Base-by-base conservation (phyloP, 1,140 invertebrate species). In the Nephila pilipes region DNA sequence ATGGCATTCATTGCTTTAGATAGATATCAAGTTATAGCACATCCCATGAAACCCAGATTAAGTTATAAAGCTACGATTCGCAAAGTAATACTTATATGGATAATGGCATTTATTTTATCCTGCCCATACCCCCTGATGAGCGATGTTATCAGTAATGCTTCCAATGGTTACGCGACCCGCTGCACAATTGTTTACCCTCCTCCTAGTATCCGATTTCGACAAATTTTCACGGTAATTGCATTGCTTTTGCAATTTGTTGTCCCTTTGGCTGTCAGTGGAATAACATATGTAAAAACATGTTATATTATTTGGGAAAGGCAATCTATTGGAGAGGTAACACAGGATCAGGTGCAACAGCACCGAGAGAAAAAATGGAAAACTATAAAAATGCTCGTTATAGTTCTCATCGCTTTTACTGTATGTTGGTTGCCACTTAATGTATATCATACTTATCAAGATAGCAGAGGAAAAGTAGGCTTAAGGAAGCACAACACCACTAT, bases 1-100 rank as follows among this genome's bases (percentile, higher is more conserved):
- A 95, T 96, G 94, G 96, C 96, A 5, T 95, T 95, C 8, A 96
- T 96, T 89, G 96, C 96, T 1, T 85, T 96, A 1, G 96, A 97
- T 94, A 94, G 96, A 69, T 96, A 96, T 93, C 94, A 95, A 89
- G 96, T 96, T 10, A 95, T 96, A 22, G 94, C 96, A 22, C 95
- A 96, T 88, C 96, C 96, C 4, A 94, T 96, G 32, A 95, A 95
- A 58, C 95, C 95, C 18, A 94, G 96, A 6, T 95, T 95, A 75
- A 25, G 58, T 20, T 83, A 36, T 1, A 83, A 55, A 55, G 89
- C 95, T 6, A 95, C 96, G 8, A 95, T 96, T 0, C 92, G 95
- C 4, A 79, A 95, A 6, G 96, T 96, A 25, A 92, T 95, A 2
- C 57, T 95, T 1, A 96, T 96, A 32, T 96, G 96, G 96, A 93